Percentiles rank a stretch among this genome's conserved stretches.
phyloP scores from a whole-genome alignment of 2,888 invertebrate genomes.

The Baccha elongata region DNA sequence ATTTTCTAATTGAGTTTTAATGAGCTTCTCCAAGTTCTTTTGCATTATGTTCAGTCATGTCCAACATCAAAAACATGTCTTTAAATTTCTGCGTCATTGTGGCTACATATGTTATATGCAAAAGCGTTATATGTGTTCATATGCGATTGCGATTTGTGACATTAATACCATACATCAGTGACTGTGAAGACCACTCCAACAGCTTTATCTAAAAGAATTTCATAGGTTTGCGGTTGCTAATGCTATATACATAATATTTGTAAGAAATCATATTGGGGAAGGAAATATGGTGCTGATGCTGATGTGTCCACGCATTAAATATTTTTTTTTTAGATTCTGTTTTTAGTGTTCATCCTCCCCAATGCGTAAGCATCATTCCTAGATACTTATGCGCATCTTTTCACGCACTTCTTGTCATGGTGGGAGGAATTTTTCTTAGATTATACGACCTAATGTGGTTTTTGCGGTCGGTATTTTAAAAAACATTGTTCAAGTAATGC shows the following conservation, averaged over 20 bases:
- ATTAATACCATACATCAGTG: conserved; percentile 5
- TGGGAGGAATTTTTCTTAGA: conserved; percentile 41
- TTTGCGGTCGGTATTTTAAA: conserved; percentile 12
- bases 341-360: conserved; percentile 42
- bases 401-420: conserved; percentile 16
- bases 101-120: too few relatives aligned
- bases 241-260: conserved; percentile 3
- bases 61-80: neutral
- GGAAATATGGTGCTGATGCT: neutral
- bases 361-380: conserved; percentile 11
- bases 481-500: neutral
- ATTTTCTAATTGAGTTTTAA: conserved; percentile 23
- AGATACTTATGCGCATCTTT: neutral
- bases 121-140: too few relatives aligned
- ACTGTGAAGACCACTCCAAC: neutral
- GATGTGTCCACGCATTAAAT: conserved; percentile 25
- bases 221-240: conserved; percentile 50
- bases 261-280: too few relatives aligned
- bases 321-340: conserved; percentile 16
- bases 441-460: conserved; percentile 29
- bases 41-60: conserved; percentile 8
- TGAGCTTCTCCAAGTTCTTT: neutral
- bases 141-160: too few relatives aligned
- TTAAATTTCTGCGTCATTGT: conserved; percentile 2
- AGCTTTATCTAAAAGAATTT: conserved; percentile 22